phyloP scores from a whole-genome alignment of 1,140 invertebrate genomes.

The Phymorhynchus buccinoides region DNA sequence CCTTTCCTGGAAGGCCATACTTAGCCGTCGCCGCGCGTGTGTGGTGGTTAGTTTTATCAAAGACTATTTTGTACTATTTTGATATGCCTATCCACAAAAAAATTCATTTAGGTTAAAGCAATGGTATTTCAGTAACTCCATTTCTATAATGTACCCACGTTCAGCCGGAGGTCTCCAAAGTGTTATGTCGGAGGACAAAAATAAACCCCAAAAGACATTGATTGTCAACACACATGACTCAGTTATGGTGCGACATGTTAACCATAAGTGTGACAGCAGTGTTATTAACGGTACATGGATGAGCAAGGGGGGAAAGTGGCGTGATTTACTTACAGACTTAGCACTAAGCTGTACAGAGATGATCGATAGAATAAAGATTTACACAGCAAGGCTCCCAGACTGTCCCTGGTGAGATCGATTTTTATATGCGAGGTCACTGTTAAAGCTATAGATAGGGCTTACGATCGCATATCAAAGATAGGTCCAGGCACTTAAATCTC shows the following conservation, averaged over 20 bases:
- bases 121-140: neutral
- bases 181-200: neutral
- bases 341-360: neutral
- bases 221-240: slow-evolving; percentile 7
- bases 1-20: neutral
- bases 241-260: neutral
- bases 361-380: neutral
- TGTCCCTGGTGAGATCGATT: neutral
- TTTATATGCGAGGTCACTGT: neutral
- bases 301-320: neutral
- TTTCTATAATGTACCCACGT: neutral
- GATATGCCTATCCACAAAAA: neutral
- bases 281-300: neutral
- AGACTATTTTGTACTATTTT: neutral
- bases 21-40: too few relatives aligned
- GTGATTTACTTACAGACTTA: neutral
- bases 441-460: too few relatives aligned
- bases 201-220: neutral
- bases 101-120: neutral
- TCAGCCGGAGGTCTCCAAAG: neutral
- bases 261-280: neutral
- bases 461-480: neutral
- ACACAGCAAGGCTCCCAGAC: neutral
- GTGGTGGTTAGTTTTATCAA: neutral
- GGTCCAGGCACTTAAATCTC: neutral